Conservation (phyloP, 2,113 vertebrate genomes). For the Gallinago media region DNA sequence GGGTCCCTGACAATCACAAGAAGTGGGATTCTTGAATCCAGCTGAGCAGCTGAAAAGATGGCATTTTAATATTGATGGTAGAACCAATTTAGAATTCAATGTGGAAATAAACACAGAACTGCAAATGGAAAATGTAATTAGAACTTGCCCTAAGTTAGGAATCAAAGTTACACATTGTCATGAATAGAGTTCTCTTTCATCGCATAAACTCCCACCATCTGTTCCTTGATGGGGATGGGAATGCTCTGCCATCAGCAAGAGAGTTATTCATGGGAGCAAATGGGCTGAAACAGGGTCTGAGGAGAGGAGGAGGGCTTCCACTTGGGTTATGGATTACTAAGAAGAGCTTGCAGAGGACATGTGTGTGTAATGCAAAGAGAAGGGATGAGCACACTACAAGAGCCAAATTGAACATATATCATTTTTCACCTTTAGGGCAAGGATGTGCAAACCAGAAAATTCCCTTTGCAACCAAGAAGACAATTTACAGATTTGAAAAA, state of each 20-base stretch:
- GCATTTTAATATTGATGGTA: neutral
- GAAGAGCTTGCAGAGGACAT: neutral
- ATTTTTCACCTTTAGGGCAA: neutral
- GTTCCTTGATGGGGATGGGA: neutral
- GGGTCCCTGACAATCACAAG: neutral
- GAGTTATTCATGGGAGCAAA: neutral
- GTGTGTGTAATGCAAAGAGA: neutral
- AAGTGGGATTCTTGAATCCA: neutral
- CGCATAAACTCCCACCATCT: neutral
- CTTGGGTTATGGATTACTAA: neutral
- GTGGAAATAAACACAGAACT: neutral
- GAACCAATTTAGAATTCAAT: neutral
- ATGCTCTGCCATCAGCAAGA: neutral
- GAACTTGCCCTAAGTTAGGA: neutral
- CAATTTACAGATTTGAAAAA: neutral
- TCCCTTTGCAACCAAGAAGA: neutral
- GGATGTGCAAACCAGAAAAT: neutral
- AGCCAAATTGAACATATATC: neutral
- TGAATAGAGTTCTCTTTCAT: neutral
- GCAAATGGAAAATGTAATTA: neutral
- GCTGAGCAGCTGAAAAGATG: neutral
- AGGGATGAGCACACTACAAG: neutral
- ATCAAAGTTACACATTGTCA: neutral
- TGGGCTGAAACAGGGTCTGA: neutral
- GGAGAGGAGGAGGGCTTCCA: neutral